Conservation (phyloP, 2,797 vertebrate genomes). For the Amniataba percoides region DNA sequence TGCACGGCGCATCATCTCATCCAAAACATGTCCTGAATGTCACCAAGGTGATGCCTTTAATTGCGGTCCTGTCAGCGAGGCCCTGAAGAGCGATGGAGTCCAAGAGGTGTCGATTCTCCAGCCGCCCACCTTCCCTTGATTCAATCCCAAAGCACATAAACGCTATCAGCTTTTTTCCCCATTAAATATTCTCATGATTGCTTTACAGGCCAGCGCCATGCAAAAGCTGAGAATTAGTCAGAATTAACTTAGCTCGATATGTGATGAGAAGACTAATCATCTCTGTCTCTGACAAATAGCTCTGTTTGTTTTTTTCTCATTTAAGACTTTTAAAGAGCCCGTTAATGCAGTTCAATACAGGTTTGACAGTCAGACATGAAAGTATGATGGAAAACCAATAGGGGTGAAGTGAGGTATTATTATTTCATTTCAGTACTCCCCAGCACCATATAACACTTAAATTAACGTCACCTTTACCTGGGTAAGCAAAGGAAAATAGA, state of each 20-base stretch:
- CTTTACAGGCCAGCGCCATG: slow-evolving; percentile 23
- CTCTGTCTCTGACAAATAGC: background rate
- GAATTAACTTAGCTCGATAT: too few species aligned
- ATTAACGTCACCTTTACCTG: too few species aligned
- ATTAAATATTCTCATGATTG: slow-evolving; percentile 13
- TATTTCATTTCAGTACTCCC: background rate
- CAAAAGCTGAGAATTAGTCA: background rate
- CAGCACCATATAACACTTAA: background rate
- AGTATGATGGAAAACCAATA: background rate
- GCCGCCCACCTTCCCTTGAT: too few species aligned
- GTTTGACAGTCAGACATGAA: background rate
- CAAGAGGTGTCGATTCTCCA: slow-evolving; percentile 28
- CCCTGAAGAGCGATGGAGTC: slow-evolving; percentile 36
- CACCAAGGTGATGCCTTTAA: slow-evolving; percentile 57
- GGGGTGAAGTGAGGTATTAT: background rate
- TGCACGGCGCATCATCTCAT: slow-evolving; percentile 13
- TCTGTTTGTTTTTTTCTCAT: background rate
- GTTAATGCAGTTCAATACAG: background rate
- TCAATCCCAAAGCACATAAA: slow-evolving; percentile 26
- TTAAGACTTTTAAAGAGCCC: background rate
- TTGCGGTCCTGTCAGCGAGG: slow-evolving; percentile 51
- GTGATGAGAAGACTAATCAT: background rate
- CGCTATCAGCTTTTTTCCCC: background rate
- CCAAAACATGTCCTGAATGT: slow-evolving; percentile 47
- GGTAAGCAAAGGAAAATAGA: too few species aligned